phyloP scores from a whole-genome alignment of 2,888 invertebrate genomes.

The Protonemura montana region DNA sequence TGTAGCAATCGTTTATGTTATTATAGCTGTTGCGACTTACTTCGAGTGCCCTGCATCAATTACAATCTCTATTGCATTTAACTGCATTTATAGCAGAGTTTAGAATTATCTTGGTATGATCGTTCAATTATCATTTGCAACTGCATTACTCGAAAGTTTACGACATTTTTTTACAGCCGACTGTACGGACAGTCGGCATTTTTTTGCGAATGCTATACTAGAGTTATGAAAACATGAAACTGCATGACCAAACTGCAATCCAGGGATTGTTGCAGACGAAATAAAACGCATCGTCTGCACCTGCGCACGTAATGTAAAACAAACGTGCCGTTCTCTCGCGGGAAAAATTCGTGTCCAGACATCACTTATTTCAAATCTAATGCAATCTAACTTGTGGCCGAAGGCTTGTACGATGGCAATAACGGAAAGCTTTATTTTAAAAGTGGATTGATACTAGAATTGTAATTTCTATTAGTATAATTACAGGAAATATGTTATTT shows the following conservation, averaged over 20 bases:
- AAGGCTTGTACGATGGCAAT: background rate
- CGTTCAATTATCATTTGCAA: background rate
- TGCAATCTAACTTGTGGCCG: background rate
- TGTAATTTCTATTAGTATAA: background rate
- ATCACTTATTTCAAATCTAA: background rate
- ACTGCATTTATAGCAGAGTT: background rate
- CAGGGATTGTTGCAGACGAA: background rate
- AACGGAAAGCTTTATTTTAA: background rate
- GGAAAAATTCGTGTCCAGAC: background rate
- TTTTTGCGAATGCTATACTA: background rate
- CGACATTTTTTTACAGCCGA: background rate
- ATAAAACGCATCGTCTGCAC: background rate
- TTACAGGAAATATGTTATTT: background rate
- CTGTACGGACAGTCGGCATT: background rate
- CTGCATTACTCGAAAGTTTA: background rate
- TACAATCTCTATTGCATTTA: background rate
- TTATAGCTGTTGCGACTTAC: background rate
- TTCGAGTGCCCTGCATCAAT: background rate
- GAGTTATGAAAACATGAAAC: background rate
- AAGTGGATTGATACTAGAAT: background rate
- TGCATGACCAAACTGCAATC: background rate
- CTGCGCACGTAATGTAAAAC: background rate
- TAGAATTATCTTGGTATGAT: background rate
- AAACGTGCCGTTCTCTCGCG: background rate
- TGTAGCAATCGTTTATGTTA: too few species aligned